Evolutionary conservation across 1,140 invertebrate species (phyloP), one percentile per base, ranked within the genome.

Genomic region (Diploscapter pachys): DNA sequence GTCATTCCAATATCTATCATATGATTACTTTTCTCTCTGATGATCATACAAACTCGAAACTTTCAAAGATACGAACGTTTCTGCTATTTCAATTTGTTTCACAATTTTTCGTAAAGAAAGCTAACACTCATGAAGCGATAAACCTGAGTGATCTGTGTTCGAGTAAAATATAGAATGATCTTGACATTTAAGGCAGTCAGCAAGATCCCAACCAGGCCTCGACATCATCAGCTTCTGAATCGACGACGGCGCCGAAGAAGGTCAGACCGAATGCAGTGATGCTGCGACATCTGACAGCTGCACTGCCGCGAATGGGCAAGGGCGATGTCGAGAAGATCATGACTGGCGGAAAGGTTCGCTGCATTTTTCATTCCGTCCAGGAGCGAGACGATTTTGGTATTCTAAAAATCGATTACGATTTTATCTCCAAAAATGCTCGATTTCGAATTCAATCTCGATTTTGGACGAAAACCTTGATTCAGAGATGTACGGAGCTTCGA

Each of bases 271-370:
- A 68, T 54, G 9, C 66, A 6, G 48, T 52, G 5, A 6, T 68
- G 13, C 50, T 68, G 51, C 66, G 66, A 52, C 66, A 68, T 68
- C 50, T 68, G 51, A 6, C 6, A n/a, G 11, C 6, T 5, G 11
- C 53, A 13, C 51, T 68, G 6, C 66, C 66, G 49, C 52, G 66
- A 51, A 68, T 68, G 66, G 49, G n/a, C 50, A 52, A 55, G 13
- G 66, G 66, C 8, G 66, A 68, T 55, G 66, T 68, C 6, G 66
- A 68, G 48, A 6, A 55, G 56, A 68, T 68, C 52, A 68, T 68
- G 66, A 55, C 57, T 48, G 53, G 52, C 5, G 66, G 66, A 68
- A 68, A 68, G 51, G 66, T 68, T 6, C 8, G 6, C 6, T 64
- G 31, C 31, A 31, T 31, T 31, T 31, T 31, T 31, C 31, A 31